A percentile compares a stretch with the other conserved stretches of the same genome.
These are phyloP conservation scores for Tauraco hartlaubi DNA, from an alignment of 2,797 vertebrate genomes.

Conservation along the genomic window DNA sequence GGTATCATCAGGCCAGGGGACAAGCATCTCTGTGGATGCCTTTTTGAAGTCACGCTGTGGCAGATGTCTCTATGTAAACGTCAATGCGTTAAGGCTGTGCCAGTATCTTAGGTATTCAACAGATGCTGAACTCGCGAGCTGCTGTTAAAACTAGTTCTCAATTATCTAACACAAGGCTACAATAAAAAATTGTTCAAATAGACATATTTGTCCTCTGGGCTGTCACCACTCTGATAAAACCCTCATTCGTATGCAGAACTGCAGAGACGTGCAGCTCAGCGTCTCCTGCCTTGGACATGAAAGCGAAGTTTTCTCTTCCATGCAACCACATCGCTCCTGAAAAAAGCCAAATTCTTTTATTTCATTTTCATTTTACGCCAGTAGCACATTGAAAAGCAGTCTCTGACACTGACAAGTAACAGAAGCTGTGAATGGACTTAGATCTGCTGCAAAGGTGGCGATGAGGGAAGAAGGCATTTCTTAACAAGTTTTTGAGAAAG, in stretches of 20 bases:
- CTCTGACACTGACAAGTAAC: not conserved
- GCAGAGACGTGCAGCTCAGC: not conserved
- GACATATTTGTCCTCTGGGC: not conserved
- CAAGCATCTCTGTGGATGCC: not conserved
- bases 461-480: not conserved
- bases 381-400: not conserved
- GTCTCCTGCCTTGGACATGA: rapidly evolving
- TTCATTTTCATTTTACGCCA: not conserved
- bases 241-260: not conserved
- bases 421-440: not conserved
- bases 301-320: not conserved
- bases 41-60: not conserved
- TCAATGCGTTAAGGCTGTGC: not conserved
- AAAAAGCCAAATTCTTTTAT: not conserved
- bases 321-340: not conserved
- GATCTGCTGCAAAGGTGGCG: not conserved
- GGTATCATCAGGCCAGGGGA: not conserved
- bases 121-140: not conserved
- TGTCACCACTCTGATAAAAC: not conserved
- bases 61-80: not conserved
- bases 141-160: not conserved
- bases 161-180: not conserved
- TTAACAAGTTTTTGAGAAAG: not conserved
- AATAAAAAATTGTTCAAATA: not conserved
- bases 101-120: not conserved